Evolutionary conservation across 2,888 invertebrate species (phyloP).

Genomic region (Agriopis marginaria): DNA sequence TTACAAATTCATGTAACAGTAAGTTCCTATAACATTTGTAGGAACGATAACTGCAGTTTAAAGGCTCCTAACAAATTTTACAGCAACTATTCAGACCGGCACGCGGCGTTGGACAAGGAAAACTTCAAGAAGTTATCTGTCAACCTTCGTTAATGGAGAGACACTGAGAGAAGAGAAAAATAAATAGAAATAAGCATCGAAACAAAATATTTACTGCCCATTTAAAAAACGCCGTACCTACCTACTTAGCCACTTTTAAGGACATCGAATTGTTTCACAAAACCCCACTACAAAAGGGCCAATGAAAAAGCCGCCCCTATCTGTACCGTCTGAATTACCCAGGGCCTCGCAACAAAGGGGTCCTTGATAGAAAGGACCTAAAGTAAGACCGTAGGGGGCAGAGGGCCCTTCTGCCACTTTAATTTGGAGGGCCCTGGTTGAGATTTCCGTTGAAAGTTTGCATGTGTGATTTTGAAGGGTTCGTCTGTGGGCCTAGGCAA

Average conservation of each 20-base stretch:
- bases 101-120: too few relatives aligned
- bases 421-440: conserved; percentile 44
- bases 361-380: conserved; percentile 48
- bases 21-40: too few relatives aligned
- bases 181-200: not conserved
- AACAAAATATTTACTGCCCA: not conserved
- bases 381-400: conserved; percentile 33
- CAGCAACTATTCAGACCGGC: too few relatives aligned
- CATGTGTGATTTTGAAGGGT: conserved; percentile 27
- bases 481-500: not conserved
- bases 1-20: too few relatives aligned
- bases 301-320: conserved; percentile 31
- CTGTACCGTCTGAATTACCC: conserved; percentile 16
- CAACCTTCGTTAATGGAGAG: too few relatives aligned
- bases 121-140: too few relatives aligned
- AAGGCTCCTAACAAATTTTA: too few relatives aligned
- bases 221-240: not conserved
- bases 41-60: too few relatives aligned
- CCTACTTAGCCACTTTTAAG: conserved; percentile 4
- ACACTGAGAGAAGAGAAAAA: too few relatives aligned
- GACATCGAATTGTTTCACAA: conserved; percentile 8
- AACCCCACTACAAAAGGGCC: conserved; percentile 17
- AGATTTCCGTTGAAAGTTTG: conserved; percentile 35
- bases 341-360: conserved; percentile 26
- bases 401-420: conserved; percentile 61